phyloP scores from a whole-genome alignment of 2,888 invertebrate species.

The Balanococcus diminutus region DNA sequence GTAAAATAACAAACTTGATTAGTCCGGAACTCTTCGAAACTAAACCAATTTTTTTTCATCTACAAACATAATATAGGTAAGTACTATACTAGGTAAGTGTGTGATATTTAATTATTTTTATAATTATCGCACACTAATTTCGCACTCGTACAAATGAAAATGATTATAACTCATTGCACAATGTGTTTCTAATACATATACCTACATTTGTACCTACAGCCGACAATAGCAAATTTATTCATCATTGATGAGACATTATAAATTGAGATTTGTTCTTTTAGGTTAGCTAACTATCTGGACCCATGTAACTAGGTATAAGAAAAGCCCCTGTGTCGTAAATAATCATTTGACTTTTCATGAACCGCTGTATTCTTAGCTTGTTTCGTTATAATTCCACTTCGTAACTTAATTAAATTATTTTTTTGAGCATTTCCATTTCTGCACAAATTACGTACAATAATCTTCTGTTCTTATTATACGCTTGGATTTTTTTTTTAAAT shows the following conservation, averaged over 20 bases:
- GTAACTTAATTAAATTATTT: not conserved
- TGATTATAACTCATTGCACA: slow-evolving; percentile 1
- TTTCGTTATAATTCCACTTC: not conserved
- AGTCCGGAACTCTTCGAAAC: not conserved
- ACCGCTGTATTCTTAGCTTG: not conserved
- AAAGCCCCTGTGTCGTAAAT: slow-evolving; percentile 3
- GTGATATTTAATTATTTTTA: not conserved
- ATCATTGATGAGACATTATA: slow-evolving; percentile 22
- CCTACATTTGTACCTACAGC: too few relatives aligned
- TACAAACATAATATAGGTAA: not conserved
- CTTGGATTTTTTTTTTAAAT: not conserved
- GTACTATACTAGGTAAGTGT: not conserved
- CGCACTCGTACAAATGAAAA: not conserved
- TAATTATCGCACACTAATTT: not conserved
- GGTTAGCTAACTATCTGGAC: not conserved
- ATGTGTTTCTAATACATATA: not conserved
- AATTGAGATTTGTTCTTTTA: slow-evolving; percentile 2
- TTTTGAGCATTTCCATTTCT: not conserved
- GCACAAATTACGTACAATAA: not conserved
- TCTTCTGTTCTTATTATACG: not conserved
- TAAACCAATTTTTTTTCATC: not conserved
- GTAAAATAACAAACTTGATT: not conserved
- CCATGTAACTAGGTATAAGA: not conserved
- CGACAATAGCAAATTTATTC: not conserved
- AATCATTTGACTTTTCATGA: slow-evolving; percentile 1